Conservation (phyloP, 1,140 invertebrate genomes). For the Maniola jurtina region DNA sequence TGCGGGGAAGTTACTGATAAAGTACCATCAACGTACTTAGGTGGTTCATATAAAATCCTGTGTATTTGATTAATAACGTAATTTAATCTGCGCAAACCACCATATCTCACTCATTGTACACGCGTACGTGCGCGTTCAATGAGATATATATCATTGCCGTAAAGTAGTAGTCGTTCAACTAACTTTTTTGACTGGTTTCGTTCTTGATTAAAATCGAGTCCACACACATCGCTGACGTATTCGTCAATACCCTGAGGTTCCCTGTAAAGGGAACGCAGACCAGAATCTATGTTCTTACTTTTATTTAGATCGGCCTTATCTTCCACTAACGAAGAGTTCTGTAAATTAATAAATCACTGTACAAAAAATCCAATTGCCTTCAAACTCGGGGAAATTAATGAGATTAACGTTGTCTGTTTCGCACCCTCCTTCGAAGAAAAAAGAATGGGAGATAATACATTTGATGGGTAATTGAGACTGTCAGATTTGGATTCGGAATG, state of each 20-base stretch:
- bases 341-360: conserved; percentile 15
- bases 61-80: background rate
- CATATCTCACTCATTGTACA: too few relatives aligned
- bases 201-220: conserved; percentile 32
- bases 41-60: too few relatives aligned
- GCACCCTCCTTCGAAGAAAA: background rate
- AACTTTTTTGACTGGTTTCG: conserved; percentile 14
- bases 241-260: conserved; percentile 46
- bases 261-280: conserved; percentile 57
- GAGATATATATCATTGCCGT: too few relatives aligned
- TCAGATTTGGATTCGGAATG: background rate
- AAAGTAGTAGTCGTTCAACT: background rate
- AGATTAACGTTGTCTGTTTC: background rate
- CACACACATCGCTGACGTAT: conserved; percentile 41
- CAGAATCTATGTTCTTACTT: conserved; percentile 40
- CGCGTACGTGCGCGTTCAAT: too few relatives aligned
- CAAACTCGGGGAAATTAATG: conserved; percentile 12
- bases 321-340: conserved; percentile 47
- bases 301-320: conserved; percentile 36
- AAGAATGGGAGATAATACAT: background rate
- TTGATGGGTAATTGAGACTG: background rate
- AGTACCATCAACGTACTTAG: too few relatives aligned
- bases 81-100: background rate
- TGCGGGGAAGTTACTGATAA: too few relatives aligned
- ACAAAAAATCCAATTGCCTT: background rate